Base-by-base conservation (phyloP, 2,888 invertebrate genomes). In the Hydrotaea diabolus region DNA sequence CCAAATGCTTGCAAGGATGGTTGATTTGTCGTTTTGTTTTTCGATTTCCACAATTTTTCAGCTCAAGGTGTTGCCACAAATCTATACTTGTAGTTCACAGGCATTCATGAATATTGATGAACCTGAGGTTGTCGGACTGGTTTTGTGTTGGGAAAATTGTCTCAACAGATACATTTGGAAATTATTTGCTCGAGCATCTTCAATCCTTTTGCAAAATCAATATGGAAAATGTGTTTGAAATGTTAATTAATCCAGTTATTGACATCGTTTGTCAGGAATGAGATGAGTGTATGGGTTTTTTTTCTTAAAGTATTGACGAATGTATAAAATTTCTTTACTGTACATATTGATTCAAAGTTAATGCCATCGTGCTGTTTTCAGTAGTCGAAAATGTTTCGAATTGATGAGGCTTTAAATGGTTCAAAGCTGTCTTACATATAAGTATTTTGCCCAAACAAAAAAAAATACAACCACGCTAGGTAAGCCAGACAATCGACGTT, bases 101-200 rank as follows among this genome's bases (percentile, higher is more conserved):
- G 62, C 13, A 66, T 80, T 83, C 62, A 80, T 80, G 74, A 84
- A 84, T 85, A 82, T 82, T 82, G 76, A 79, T 82, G 73, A 76
- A 72, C n/a, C 46, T 57, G 39, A 49, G 66, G 21, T 69, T 46
- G 46, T 15, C 11, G 23, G 9, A 8, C 57, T 17, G 19, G 26
- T 59, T 26, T 59, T 57, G 21, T 23, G 2, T 59, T 19, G 0
- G 19, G 39, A 13, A 49, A 49, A 49, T n/a, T 7, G 31, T 49
- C 2, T 49, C 7, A 13, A 49, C 49, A 49, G 49, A 49, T 49
- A 1, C 13, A 49, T n/a, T n/a, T n/a, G 13, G n/a, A 49, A 49
- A 49, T 49, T 49, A n/a, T n/a, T 49, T 31, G 31, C 31, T 39
- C 39, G 9, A 31, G 31, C 31, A 4, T 7, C 31, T 31, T 31